Conservation (phyloP, 37 sponge, comb jelly and placozoan species). For the Bolinopsis microptera region DNA sequence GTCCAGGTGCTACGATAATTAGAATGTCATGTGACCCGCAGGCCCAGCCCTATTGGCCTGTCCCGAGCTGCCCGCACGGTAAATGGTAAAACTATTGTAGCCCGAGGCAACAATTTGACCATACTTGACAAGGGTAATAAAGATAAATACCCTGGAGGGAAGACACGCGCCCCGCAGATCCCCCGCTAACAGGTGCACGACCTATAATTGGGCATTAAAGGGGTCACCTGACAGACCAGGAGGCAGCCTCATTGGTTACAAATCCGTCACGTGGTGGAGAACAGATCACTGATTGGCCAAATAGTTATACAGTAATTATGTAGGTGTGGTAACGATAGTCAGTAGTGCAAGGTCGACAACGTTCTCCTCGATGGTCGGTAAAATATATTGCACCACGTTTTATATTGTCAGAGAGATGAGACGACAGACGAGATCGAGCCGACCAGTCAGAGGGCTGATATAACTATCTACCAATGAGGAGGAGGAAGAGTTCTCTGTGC, state of each 20-base stretch:
- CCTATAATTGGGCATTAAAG: constrained; percentile 13
- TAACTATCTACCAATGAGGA: not conserved
- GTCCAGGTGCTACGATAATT: constrained; percentile 26
- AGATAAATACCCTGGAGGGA: constrained; percentile 40
- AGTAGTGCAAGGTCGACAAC: constrained; percentile 29
- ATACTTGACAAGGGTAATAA: constrained; percentile 18
- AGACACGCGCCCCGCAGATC: not conserved
- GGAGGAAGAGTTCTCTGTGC: not conserved
- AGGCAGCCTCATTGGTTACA: not conserved
- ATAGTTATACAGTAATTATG: constrained; percentile 24
- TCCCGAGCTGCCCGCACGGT: not conserved
- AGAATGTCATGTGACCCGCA: not conserved
- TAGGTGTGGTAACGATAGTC: constrained; percentile 18
- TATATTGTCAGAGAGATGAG: not conserved
- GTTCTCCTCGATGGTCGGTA: not conserved
- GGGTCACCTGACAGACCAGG: not conserved
- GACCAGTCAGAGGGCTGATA: not conserved
- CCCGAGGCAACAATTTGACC: constrained; percentile 41
- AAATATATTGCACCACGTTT: constrained; percentile 1
- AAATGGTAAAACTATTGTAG: constrained; percentile 37
- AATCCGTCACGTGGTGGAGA: not conserved
- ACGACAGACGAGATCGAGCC: not conserved
- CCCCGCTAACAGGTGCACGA: not conserved
- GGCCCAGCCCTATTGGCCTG: not conserved
- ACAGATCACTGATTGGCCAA: not conserved